A percentile compares a stretch with the other conserved stretches of the same genome.
phyloP scores from a whole-genome alignment of 2,797 vertebrate species.

The Ispidina lecontei region DNA sequence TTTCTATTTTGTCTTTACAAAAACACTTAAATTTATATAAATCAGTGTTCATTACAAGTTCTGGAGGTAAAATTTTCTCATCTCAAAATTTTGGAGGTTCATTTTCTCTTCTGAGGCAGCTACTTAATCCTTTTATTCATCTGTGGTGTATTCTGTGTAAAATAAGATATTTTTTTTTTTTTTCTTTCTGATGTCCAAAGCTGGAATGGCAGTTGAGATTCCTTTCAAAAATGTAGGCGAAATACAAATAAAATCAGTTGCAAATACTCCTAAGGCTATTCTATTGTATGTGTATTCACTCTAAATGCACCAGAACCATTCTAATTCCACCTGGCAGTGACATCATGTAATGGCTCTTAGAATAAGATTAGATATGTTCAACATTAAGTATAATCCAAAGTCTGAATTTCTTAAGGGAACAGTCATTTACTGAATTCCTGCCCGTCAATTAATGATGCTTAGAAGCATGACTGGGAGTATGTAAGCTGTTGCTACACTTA shows the following conservation, averaged over 20 bases:
- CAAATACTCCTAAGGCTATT: not conserved
- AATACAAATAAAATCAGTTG: not conserved
- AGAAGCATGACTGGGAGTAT: not conserved
- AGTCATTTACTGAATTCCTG: not conserved
- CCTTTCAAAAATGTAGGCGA: not conserved
- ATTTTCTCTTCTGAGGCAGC: not conserved
- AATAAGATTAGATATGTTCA: not conserved
- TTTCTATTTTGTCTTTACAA: not conserved
- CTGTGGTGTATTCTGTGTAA: not conserved
- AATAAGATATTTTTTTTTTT: not conserved
- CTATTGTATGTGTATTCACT: not conserved
- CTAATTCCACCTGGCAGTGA: not conserved
- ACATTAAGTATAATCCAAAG: not conserved
- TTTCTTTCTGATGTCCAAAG: not conserved
- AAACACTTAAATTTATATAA: not conserved
- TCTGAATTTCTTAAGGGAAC: not conserved
- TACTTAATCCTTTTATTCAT: not conserved
- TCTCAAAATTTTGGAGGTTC: not conserved
- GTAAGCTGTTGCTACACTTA: not conserved
- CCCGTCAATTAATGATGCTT: not conserved
- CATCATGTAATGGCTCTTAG: not conserved
- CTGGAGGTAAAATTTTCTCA: not conserved
- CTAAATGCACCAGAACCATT: not conserved
- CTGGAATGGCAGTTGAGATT: not conserved
- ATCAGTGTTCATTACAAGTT: not conserved